Evolutionary conservation across 2,797 vertebrate genomes (phyloP).

Genomic region (Danio choprae): DNA sequence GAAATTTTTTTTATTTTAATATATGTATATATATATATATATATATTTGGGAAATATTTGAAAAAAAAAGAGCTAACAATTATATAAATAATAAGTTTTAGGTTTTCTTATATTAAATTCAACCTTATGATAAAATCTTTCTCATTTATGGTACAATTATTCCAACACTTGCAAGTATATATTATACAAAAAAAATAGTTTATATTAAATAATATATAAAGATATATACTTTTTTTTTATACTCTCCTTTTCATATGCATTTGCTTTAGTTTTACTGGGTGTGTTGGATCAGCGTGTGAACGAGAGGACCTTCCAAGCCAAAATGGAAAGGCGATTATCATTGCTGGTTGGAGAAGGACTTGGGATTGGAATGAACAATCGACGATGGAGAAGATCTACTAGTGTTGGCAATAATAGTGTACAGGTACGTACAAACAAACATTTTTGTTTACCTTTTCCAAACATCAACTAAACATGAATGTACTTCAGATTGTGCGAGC

Average conservation of each 20-base stretch:
- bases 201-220: no score
- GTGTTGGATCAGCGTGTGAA: conserved; percentile 86
- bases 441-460: not conserved
- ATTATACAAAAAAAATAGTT: no score
- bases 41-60: no score
- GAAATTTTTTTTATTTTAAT: no score
- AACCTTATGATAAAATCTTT: conserved; percentile 1
- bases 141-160: not conserved
- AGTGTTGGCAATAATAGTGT: conserved; percentile 86
- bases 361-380: conserved; percentile 68
- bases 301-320: conserved; percentile 89
- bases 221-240: no score
- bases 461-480: not conserved
- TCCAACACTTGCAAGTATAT: not conserved
- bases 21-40: no score
- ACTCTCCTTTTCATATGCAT: conserved; percentile 36
- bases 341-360: conserved; percentile 89
- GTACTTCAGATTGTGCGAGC: conserved; percentile 86
- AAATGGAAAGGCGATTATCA: conserved; percentile 91
- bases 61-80: no score
- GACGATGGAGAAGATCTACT: conserved; percentile 90
- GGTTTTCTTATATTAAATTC: not conserved
- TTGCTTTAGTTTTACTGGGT: conserved; percentile 86
- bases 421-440: conserved; percentile 80
- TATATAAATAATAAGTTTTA: no score